A percentile compares a stretch with the other conserved stretches of the same genome.
Conservation (phyloP, 2,797 vertebrate genomes). For the Delichon dasypus region DNA sequence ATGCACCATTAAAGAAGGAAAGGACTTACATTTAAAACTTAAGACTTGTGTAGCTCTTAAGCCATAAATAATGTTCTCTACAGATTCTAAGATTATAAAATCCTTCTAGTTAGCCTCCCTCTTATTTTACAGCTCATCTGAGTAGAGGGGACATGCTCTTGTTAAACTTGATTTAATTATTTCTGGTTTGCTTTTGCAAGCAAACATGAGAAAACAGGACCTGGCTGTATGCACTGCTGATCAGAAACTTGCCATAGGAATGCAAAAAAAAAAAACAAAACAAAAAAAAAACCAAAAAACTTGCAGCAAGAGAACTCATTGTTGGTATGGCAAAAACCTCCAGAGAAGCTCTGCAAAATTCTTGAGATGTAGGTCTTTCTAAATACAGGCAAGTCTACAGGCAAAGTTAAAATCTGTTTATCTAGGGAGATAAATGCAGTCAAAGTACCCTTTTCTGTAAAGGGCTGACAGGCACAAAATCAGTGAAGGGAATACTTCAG, state of each 20-base stretch:
- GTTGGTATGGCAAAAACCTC: background rate
- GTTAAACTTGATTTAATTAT: slow-evolving; percentile 15
- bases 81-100: slow-evolving; percentile 25
- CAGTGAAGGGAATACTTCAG: background rate
- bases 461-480: background rate
- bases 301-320: background rate
- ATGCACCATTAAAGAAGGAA: slow-evolving; percentile 24
- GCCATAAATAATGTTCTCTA: slow-evolving; percentile 55
- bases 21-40: slow-evolving; percentile 18
- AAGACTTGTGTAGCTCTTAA: slow-evolving; percentile 15
- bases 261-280: background rate
- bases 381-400: background rate
- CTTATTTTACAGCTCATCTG: background rate
- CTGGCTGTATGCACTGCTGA: background rate
- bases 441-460: background rate
- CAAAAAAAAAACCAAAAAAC: background rate
- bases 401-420: background rate
- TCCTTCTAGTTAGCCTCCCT: slow-evolving; percentile 29
- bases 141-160: background rate
- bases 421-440: background rate
- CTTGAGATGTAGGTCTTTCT: background rate
- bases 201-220: background rate
- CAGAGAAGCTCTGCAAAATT: background rate
- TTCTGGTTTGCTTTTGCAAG: slow-evolving; percentile 14
- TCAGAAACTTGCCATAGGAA: background rate